Conservation (phyloP, 2,113 vertebrate species). For the Elephantulus edwardii region DNA sequence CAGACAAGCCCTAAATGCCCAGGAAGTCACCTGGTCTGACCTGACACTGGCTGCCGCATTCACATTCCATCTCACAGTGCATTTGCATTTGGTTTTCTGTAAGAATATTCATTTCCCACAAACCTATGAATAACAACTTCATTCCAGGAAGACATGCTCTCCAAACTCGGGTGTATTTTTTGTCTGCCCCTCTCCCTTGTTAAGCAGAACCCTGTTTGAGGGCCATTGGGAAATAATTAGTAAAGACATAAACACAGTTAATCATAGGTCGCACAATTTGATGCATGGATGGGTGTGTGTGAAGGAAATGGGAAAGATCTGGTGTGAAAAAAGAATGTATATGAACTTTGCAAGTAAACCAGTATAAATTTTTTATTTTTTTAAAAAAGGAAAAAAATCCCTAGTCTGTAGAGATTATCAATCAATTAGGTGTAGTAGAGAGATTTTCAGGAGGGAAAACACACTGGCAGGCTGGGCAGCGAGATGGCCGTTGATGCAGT, state of each 20-base stretch:
- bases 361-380: too few relatives aligned
- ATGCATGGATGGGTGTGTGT: too few relatives aligned
- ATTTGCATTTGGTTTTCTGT: background rate
- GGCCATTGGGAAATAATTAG: background rate
- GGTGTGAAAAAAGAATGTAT: too few relatives aligned
- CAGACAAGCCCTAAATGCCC: background rate
- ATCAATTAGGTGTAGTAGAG: background rate
- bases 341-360: too few relatives aligned
- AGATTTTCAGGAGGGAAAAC: background rate
- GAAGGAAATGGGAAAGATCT: too few relatives aligned
- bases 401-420: background rate
- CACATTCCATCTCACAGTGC: background rate
- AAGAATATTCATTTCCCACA: background rate
- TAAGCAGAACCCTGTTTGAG: background rate
- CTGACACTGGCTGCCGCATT: background rate
- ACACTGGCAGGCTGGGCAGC: background rate
- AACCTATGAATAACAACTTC: background rate
- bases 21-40: background rate
- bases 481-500: background rate
- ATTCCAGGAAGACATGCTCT: background rate
- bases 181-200: background rate
- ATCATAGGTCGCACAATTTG: too few relatives aligned
- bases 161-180: background rate
- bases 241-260: background rate
- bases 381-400: too few relatives aligned